phyloP scores from a whole-genome alignment of 2,113 vertebrate genomes.

The Eolophus roseicapilla region DNA sequence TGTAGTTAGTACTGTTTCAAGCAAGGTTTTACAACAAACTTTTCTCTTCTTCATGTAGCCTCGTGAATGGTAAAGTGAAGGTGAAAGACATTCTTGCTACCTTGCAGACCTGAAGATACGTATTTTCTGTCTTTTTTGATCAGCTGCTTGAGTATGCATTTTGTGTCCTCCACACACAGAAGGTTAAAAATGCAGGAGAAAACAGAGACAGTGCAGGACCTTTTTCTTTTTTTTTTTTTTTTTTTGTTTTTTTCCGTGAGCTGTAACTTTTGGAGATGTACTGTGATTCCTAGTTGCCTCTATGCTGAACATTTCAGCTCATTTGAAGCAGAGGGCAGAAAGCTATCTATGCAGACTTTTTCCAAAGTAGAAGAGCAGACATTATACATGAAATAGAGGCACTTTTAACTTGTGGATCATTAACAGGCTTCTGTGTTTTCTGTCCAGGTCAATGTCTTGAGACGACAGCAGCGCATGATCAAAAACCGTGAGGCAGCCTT shows the following conservation, averaged over 20 bases:
- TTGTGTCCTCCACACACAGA: neutral
- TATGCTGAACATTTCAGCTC: neutral
- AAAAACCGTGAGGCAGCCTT: conserved; percentile 96
- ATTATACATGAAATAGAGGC: neutral
- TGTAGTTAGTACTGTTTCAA: neutral
- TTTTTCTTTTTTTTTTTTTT: neutral
- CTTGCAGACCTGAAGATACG: neutral
- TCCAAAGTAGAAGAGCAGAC: neutral
- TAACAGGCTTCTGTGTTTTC: neutral
- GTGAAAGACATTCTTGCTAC: neutral
- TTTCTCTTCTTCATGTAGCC: neutral
- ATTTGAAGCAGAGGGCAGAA: neutral
- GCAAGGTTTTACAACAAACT: neutral
- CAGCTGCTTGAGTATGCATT: neutral
- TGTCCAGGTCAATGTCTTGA: conserved; percentile 80
- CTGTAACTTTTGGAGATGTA: neutral
- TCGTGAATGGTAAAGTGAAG: neutral
- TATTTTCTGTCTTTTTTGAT: neutral
- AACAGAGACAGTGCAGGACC: neutral
- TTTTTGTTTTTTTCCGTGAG: neutral
- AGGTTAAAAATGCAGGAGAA: neutral
- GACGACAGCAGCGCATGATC: conserved; percentile 93
- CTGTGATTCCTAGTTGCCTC: neutral
- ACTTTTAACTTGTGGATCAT: neutral
- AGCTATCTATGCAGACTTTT: neutral